Evolutionary conservation across 2,888 invertebrate genomes (phyloP).

Genomic region (Steinernema carpocapsae): DNA sequence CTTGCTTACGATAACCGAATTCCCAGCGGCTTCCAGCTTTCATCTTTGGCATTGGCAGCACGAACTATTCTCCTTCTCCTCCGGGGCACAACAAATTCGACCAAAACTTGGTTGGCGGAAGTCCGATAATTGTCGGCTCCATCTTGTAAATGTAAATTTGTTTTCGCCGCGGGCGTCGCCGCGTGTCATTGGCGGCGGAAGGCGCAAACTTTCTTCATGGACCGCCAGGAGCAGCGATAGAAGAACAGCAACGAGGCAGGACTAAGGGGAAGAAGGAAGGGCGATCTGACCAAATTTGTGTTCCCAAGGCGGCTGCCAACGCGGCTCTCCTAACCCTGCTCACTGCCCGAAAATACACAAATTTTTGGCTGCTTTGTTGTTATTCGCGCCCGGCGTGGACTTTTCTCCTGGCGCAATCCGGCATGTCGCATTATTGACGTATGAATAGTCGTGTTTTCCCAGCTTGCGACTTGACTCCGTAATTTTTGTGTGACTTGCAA

Average conservation of each 20-base stretch:
- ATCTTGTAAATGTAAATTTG: slow-evolving; percentile 27
- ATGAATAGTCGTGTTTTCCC: background rate
- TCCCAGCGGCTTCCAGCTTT: too few relatives aligned
- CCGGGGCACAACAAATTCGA: slow-evolving; percentile 11
- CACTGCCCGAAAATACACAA: background rate
- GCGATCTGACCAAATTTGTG: too few relatives aligned
- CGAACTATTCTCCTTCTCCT: too few relatives aligned
- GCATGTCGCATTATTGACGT: background rate
- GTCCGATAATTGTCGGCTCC: slow-evolving; percentile 24
- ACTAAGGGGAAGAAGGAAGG: too few relatives aligned
- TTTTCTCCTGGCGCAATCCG: background rate
- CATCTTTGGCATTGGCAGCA: too few relatives aligned
- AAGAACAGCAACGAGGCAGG: too few relatives aligned
- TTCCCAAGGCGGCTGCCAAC: too few relatives aligned
- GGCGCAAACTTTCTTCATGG: background rate
- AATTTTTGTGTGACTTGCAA: too few relatives aligned
- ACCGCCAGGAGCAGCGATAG: background rate
- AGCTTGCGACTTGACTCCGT: too few relatives aligned
- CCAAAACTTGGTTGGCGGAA: slow-evolving; percentile 7
- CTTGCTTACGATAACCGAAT: too few relatives aligned
- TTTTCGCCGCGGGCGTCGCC: background rate
- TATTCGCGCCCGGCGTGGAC: background rate
- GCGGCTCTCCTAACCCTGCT: too few relatives aligned
- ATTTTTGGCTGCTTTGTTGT: background rate
- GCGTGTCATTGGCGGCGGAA: background rate